Evolutionary conservation across 2,797 vertebrate genomes (phyloP), one percentile per base, ranked within the genome.

Genomic region (Schizopygopsis pylzovi): DNA sequence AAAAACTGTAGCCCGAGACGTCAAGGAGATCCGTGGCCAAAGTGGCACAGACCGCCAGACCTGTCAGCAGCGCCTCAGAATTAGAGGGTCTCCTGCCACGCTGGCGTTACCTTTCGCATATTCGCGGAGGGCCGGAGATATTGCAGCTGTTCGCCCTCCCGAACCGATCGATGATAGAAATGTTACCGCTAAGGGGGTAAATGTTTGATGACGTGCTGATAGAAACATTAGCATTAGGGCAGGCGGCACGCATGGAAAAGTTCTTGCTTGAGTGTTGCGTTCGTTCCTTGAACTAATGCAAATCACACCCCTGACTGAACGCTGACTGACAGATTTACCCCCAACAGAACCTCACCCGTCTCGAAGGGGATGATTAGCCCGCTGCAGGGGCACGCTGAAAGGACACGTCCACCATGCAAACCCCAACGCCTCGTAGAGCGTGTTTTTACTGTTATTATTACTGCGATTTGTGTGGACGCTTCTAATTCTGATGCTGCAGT

Each of bases 1-100:
- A 93, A 88, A 95, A 95, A 95, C 93, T 96, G 95, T 94, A 95
- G 95, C 94, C 91, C 95, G 94, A 96, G 95, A 95, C 94, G 92
- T 93, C 87, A 13, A 92, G 87, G 87, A 84, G 93, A 93, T 92
- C 89, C 79, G 88, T 73, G 91, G 92, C 91, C 91, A 94, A 94
- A 95, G 94, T 93, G 93, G 93, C 93, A 89, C 91, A 91, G 93
- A 93, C 92, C 90, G 87, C 87, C 92, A 90, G 94, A 94, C 91
- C 95, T 95, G 94, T 95, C 94, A 96, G 86, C 86, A 88, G 92
- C 92, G 93, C 91, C 92, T 95, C 91, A 92, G 94, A 94, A 94
- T 95, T 95, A 94, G 92, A 94, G 94, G 92, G 92, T 94, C 93
- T 93, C 84, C 91, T 90, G 90, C 91, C 91, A 94, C 92, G 94